Evolutionary conservation across 2,797 vertebrate genomes (phyloP).

Genomic region (Bradypodion ventrale): DNA sequence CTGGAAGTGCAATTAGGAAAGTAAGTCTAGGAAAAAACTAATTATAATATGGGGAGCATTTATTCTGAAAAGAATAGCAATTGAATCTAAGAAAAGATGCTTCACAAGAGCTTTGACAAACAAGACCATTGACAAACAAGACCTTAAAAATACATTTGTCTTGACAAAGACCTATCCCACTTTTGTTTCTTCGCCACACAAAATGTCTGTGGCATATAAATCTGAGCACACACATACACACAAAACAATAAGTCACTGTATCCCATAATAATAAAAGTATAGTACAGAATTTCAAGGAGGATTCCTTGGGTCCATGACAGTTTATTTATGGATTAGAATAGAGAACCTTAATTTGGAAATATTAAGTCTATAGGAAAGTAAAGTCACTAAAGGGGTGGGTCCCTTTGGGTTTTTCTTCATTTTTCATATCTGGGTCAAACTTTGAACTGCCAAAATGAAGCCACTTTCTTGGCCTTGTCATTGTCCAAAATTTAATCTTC

Average conservation of each 20-base stretch:
- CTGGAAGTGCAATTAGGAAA: slow-evolving; percentile 9
- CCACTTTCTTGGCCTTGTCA: too few species aligned
- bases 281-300: not conserved
- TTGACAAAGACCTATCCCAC: not conserved
- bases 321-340: not conserved
- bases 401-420: too few species aligned
- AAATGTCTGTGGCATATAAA: slow-evolving; percentile 28
- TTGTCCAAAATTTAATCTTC: too few species aligned
- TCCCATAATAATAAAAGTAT: slow-evolving; percentile 6
- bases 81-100: not conserved
- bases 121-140: not conserved
- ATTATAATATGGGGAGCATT: slow-evolving; percentile 19
- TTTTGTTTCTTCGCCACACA: slow-evolving; percentile 14
- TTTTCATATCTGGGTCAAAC: too few species aligned
- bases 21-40: not conserved
- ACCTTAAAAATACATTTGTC: not conserved
- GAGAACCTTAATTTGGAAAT: not conserved
- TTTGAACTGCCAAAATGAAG: too few species aligned
- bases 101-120: not conserved
- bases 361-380: not conserved
- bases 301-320: not conserved
- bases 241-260: not conserved
- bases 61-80: slow-evolving; percentile 21
- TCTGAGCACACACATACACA: not conserved
- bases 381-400: too few species aligned